phyloP scores from a whole-genome alignment of 2,797 vertebrate genomes.

The Aldrovandia affinis region DNA sequence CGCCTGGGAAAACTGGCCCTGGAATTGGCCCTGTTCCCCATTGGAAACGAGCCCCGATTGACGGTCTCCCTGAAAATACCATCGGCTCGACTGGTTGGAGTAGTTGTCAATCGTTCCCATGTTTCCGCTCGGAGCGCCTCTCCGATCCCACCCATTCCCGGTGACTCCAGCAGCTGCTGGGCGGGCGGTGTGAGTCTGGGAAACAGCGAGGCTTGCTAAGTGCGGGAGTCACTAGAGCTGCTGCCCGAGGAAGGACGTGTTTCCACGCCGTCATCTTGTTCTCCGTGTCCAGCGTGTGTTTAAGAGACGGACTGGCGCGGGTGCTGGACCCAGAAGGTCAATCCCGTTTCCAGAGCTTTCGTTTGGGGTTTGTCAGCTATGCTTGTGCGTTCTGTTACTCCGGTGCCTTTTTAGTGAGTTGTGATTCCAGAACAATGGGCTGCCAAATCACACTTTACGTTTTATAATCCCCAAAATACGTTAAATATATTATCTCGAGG shows the following conservation, averaged over 20 bases:
- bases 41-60: slow-evolving; percentile 25
- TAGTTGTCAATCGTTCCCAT: slow-evolving; percentile 28
- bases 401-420: neutral
- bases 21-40: too few relatives aligned
- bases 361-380: neutral
- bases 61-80: slow-evolving; percentile 1
- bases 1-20: neutral
- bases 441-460: neutral
- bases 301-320: slow-evolving; percentile 2
- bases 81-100: slow-evolving; percentile 17
- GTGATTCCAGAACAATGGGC: neutral
- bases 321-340: neutral
- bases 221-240: neutral
- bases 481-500: neutral
- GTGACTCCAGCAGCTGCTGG: neutral
- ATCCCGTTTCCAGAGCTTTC: neutral
- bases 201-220: slow-evolving; percentile 14
- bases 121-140: slow-evolving; percentile 24
- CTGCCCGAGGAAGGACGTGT: slow-evolving; percentile 6
- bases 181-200: neutral
- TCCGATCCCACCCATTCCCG: slow-evolving; percentile 28
- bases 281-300: slow-evolving; percentile 3
- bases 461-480: neutral
- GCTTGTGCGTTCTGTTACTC: neutral
- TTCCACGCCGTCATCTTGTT: neutral